A percentile compares a stretch with the other conserved stretches of the same genome.
Evolutionary conservation across 2,797 vertebrate genomes (phyloP).

Genomic region (Falco novaeseelandiae): DNA sequence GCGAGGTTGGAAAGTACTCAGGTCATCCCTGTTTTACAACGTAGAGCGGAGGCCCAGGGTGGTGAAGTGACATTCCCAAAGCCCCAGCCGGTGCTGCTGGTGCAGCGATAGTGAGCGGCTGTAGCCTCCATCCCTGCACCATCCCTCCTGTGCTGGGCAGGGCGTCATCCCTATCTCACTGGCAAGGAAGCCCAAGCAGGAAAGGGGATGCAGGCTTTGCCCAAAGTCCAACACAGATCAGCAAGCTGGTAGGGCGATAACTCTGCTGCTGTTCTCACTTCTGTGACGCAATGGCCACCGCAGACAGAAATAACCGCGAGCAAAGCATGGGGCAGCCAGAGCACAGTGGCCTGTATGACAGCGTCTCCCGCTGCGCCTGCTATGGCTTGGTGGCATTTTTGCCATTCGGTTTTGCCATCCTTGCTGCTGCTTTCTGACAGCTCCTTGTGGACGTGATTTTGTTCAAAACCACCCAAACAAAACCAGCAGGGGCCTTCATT

Average conservation of each 20-base stretch:
- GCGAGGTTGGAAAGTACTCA: neutral
- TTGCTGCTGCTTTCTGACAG: neutral
- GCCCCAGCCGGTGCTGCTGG: rapidly evolving
- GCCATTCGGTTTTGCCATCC: neutral
- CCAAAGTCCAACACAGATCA: neutral
- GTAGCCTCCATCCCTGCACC: neutral
- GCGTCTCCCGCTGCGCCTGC: neutral
- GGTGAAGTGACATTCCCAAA: neutral
- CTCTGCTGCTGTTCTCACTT: neutral
- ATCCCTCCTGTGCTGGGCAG: neutral
- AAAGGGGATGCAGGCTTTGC: neutral
- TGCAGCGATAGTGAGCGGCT: neutral
- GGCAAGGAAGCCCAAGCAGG: neutral
- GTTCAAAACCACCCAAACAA: neutral
- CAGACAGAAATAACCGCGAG: neutral
- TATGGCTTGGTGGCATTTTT: neutral
- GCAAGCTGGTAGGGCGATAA: neutral
- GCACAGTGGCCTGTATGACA: neutral
- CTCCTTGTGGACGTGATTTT: neutral
- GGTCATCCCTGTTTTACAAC: neutral
- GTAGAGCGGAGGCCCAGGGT: neutral
- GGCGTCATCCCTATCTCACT: neutral
- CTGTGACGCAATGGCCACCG: neutral
- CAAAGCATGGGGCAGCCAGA: neutral
- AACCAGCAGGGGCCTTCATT: neutral